Evolutionary conservation across 1,140 invertebrate species (phyloP).

Genomic region (Gonioctena quinquepunctata): DNA sequence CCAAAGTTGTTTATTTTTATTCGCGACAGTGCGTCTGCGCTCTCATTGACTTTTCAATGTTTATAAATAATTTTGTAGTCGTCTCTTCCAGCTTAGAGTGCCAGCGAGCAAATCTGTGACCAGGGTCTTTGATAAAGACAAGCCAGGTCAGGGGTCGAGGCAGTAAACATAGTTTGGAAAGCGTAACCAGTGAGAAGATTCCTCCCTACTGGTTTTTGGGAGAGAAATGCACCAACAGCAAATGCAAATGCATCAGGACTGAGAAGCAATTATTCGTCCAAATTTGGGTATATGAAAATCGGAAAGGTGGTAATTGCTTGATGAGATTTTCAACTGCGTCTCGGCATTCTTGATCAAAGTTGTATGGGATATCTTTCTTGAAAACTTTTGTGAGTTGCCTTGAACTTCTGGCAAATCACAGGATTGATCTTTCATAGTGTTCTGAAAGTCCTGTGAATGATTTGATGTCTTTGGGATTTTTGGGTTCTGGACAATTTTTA

Average conservation of each 20-base stretch:
- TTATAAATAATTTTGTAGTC: background rate
- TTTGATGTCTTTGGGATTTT: no score
- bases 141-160: constrained; percentile 43
- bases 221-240: constrained; percentile 51
- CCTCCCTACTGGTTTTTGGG: background rate
- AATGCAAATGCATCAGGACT: constrained; percentile 50
- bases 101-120: constrained; percentile 56
- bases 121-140: constrained; percentile 53
- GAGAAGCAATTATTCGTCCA: constrained; percentile 48
- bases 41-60: background rate
- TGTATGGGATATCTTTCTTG: background rate
- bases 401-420: no score
- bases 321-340: background rate
- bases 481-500: no score
- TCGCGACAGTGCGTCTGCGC: background rate
- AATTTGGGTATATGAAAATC: constrained; percentile 54
- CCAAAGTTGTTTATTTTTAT: background rate
- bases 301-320: background rate
- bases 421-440: no score
- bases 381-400: no score
- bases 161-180: no score
- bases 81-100: constrained; percentile 29
- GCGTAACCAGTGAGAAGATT: constrained; percentile 13
- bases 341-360: background rate
- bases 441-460: no score